Evolutionary conservation across 2,113 vertebrate genomes (phyloP).

Genomic region (Halcyon senegalensis): DNA sequence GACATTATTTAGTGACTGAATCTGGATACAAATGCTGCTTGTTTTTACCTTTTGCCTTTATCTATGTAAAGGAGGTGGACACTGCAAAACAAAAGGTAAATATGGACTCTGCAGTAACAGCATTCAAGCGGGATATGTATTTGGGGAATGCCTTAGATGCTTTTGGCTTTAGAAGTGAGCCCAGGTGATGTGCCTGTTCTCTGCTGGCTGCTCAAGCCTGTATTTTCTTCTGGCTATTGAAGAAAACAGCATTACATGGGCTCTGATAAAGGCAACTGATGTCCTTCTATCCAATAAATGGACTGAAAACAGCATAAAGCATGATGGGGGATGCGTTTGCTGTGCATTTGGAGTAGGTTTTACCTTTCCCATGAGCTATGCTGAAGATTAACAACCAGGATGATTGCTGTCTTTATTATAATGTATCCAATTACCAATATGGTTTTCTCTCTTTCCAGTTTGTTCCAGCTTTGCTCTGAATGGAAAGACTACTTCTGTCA

Average conservation of each 20-base stretch:
- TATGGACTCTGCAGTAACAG: background rate
- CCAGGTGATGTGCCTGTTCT: background rate
- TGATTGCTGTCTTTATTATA: background rate
- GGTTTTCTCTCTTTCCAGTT: background rate
- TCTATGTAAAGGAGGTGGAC: background rate
- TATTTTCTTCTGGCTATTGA: background rate
- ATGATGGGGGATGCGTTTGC: background rate
- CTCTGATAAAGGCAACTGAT: background rate
- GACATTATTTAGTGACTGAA: background rate
- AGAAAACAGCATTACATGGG: constrained; percentile 18
- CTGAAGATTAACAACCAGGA: background rate
- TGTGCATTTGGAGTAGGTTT: background rate
- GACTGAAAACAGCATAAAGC: constrained; percentile 9
- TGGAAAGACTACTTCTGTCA: background rate
- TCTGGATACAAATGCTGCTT: background rate
- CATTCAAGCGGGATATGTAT: background rate
- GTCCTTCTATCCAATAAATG: background rate
- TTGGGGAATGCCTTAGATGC: background rate
- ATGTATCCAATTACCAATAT: background rate
- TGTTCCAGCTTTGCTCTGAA: background rate
- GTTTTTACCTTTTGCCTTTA: background rate
- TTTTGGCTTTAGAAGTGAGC: background rate
- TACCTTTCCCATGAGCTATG: constrained; percentile 19
- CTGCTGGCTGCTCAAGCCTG: background rate
- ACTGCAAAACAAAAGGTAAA: background rate